Percentiles rank a stretch among this genome's conserved stretches.
phyloP scores from a whole-genome alignment of 2,797 vertebrate species.

The Choloepus didactylus region DNA sequence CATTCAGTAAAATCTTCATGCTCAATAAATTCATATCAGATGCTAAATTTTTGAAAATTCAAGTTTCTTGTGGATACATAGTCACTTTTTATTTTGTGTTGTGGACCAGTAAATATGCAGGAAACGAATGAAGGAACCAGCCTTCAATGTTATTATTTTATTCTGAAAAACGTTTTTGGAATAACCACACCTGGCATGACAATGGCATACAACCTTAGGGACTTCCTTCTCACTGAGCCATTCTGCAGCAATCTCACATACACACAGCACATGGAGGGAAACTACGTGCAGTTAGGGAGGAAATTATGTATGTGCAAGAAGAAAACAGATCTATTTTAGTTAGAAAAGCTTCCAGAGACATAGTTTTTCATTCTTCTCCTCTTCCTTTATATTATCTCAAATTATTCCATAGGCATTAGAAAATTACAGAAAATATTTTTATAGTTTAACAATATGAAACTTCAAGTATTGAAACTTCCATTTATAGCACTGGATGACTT shows the following conservation, averaged over 20 bases:
- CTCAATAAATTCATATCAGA: background rate
- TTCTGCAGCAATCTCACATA: background rate
- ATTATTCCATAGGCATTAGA: constrained; percentile 12
- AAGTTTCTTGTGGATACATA: background rate
- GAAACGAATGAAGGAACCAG: background rate
- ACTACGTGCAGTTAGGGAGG: background rate
- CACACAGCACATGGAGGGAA: background rate
- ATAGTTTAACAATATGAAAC: background rate
- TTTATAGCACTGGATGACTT: background rate
- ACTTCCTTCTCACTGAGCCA: background rate
- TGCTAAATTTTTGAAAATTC: background rate
- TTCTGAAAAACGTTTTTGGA: background rate
- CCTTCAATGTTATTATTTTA: background rate
- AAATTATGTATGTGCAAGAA: background rate
- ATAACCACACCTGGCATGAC: background rate
- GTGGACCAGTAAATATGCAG: background rate
- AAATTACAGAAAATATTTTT: background rate
- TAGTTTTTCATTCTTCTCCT: constrained; percentile 24
- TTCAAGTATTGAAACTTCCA: constrained; percentile 25
- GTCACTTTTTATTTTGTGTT: constrained; percentile 33
- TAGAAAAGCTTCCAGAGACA: constrained; percentile 22
- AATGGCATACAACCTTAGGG: background rate
- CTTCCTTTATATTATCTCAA: constrained; percentile 38
- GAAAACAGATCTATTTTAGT: constrained; percentile 44
- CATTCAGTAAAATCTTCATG: background rate